Evolutionary conservation across 1,140 invertebrate genomes (phyloP).

Genomic region (Polypedilum vanderplanki): DNA sequence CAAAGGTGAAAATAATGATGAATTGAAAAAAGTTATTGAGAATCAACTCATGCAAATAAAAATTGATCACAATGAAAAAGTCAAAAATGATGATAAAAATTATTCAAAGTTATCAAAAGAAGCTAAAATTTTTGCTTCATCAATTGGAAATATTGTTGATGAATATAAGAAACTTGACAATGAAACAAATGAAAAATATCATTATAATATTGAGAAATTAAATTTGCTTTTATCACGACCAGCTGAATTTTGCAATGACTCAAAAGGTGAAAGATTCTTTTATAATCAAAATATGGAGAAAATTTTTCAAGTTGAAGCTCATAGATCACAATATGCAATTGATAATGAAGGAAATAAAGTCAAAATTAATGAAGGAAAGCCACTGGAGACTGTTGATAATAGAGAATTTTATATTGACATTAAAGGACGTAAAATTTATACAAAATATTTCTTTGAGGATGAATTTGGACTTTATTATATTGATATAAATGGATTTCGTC

Average conservation of each 20-base stretch:
- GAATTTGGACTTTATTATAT: constrained; percentile 27
- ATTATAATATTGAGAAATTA: background rate
- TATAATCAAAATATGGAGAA: background rate
- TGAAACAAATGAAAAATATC: background rate
- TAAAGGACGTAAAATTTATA: background rate
- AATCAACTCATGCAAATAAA: background rate
- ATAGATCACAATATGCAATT: background rate
- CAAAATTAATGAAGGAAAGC: background rate
- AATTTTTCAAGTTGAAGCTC: background rate
- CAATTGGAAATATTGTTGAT: background rate
- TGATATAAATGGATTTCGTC: background rate
- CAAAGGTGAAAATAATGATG: background rate
- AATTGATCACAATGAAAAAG: background rate
- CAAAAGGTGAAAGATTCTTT: background rate
- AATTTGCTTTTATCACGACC: background rate
- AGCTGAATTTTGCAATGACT: background rate
- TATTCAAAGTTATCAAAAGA: background rate
- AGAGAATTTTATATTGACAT: constrained; percentile 24
- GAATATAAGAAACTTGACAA: background rate
- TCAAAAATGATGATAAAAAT: background rate
- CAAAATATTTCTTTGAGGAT: background rate
- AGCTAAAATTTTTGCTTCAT: background rate
- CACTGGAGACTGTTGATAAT: background rate
- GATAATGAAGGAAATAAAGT: background rate
- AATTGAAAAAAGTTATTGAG: background rate